Conservation (phyloP, 2,113 vertebrate species). For the Mirza zaza region DNA sequence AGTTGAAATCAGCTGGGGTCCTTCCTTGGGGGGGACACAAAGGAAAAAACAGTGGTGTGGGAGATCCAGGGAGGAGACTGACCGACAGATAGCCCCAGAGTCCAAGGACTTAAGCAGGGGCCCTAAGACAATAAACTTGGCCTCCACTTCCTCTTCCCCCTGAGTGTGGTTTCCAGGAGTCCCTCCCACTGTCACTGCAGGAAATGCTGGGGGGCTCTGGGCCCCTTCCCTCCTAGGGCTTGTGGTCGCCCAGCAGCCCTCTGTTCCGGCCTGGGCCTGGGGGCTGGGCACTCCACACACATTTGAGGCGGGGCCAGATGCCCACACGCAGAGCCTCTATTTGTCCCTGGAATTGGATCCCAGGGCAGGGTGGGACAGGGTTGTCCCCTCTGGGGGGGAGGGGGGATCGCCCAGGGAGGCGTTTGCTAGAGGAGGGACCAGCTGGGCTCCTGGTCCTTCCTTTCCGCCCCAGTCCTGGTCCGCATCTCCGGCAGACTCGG, state of each 20-base stretch:
- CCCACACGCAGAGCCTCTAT: not conserved
- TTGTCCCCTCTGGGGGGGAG: not conserved
- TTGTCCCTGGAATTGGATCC: constrained; percentile 56
- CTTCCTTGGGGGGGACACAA: not conserved
- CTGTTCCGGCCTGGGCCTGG: not conserved
- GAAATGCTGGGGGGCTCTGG: not conserved
- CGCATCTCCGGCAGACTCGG: not conserved
- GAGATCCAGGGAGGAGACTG: not conserved
- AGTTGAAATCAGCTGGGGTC: not conserved
- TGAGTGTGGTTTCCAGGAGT: not conserved
- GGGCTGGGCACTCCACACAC: not conserved
- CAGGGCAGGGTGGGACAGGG: not conserved
- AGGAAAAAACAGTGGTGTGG: not conserved
- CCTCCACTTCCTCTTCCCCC: constrained; percentile 26
- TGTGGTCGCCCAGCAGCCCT: not conserved
- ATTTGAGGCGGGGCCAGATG: constrained; percentile 27
- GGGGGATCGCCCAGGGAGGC: not conserved
- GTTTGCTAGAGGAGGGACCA: not conserved
- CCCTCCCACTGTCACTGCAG: not conserved
- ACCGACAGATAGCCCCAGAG: not conserved
- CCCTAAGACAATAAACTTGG: constrained; percentile 61
- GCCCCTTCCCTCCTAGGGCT: not conserved
- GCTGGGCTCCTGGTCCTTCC: not conserved
- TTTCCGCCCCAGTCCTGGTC: rapidly evolving
- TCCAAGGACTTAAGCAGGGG: not conserved